Evolutionary conservation across 2,113 vertebrate species (phyloP), one percentile per base, ranked within the genome.

Genomic region (Scomber scombrus): DNA sequence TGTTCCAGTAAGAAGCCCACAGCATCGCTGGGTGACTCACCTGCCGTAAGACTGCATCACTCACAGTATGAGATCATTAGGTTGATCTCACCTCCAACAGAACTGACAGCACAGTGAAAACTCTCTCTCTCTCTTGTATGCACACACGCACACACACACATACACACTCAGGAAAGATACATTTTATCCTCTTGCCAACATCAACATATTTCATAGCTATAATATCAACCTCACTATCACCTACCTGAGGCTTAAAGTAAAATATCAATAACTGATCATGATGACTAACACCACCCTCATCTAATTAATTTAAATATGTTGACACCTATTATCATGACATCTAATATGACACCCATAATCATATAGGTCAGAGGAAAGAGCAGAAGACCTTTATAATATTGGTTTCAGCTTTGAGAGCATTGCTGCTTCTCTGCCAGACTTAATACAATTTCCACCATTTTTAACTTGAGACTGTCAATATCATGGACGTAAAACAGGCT

Each of bases 21-120:
- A 4, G 76, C 88, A 80, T 78, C 57, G 60, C 31, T 49, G 54
- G 87, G 86, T 93, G 92, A 93, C 84, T 94, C 93, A 92, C 85
- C 85, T 90, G 85, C 63, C 21, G 71, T 88, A 76, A 66, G 75
- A 61, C 66, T 79, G 62, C 86, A 89, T 92, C 88, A 88, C 64
- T 66, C 71, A 73, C 75, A 55, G 71, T 3, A 68, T 94, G 92
- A 93, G 67, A 87, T 94, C 91, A 92, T 89, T 83, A 89, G 82
- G 81, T 88, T 76, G 68, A 79, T 79, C 72, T 80, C 69, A 69
- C 61, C 56, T n/a, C 69, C 46, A 6, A 50, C 34, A 12, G 54
- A 70, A 21, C 4, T 18, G 45, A 40, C 60, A 71, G 15, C 55
- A 31, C 3, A 13, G 19, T 51, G 58, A 68, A 71, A 71, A 55